Conservation (phyloP, 2,888 invertebrate species). For the Dilophus febrilis region DNA sequence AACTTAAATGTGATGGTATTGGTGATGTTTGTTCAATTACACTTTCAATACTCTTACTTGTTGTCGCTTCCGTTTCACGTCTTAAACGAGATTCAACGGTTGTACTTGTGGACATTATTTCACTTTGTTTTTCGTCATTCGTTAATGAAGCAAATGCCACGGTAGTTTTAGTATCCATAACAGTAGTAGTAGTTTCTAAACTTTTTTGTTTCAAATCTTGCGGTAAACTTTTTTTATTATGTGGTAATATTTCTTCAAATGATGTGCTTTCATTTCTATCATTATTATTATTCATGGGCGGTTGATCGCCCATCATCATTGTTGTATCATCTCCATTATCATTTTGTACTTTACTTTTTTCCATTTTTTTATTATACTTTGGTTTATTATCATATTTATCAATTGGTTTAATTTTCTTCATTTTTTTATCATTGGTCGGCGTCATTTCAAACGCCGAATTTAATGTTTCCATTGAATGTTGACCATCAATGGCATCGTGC, state of each 20-base stretch:
- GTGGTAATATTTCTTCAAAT: constrained; percentile 22
- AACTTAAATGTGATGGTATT: neutral
- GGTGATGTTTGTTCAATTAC: neutral
- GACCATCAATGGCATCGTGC: too few species aligned
- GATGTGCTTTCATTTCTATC: neutral
- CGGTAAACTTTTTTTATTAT: constrained; percentile 23
- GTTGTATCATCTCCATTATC: constrained; percentile 18
- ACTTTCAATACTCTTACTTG: neutral
- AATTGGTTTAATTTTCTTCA: neutral
- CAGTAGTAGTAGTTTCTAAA: constrained; percentile 3
- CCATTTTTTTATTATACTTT: too few species aligned
- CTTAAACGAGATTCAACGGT: neutral
- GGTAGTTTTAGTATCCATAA: constrained; percentile 7
- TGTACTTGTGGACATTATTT: neutral
- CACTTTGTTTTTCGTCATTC: too few species aligned
- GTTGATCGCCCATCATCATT: constrained; percentile 27
- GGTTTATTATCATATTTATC: too few species aligned
- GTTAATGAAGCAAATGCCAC: too few species aligned
- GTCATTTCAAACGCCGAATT: neutral
- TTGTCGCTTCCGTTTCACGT: constrained; percentile 2
- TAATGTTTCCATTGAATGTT: too few species aligned
- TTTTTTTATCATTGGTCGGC: neutral
- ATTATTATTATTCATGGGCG: neutral
- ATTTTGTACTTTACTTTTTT: neutral
- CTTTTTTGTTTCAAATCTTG: constrained; percentile 18